Conservation (phyloP, 2,888 invertebrate species). For the Eurytoma adleriae region DNA sequence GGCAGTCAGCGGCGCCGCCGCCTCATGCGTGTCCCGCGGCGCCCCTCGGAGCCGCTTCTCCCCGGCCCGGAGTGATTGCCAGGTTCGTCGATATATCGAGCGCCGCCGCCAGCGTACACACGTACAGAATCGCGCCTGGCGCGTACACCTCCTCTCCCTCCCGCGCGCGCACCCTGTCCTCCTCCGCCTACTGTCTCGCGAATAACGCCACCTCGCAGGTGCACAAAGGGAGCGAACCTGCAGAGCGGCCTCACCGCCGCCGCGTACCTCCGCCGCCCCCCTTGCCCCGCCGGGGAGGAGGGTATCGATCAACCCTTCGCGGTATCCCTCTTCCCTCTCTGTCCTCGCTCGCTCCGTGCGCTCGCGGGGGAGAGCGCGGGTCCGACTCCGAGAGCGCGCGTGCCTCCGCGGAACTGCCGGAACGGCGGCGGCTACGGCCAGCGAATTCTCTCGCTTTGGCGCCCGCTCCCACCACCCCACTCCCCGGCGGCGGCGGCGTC, state of each 20-base stretch:
- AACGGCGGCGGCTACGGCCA: not conserved
- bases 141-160: slow-evolving; percentile 18
- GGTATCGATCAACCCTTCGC: not conserved
- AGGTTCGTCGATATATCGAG: slow-evolving; percentile 32
- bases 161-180: slow-evolving; percentile 38
- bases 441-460: slow-evolving; percentile 33
- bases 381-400: slow-evolving; percentile 1
- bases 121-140: not conserved
- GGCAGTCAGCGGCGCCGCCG: not conserved
- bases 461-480: not conserved
- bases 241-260: not conserved
- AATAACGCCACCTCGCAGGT: not conserved
- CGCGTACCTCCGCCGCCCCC: not conserved
- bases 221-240: not conserved
- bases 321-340: too few relatives aligned
- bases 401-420: slow-evolving; percentile 38
- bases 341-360: too few relatives aligned
- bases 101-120: not conserved
- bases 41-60: not conserved
- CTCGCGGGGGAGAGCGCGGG: not conserved
- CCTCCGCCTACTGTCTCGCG: slow-evolving; percentile 21
- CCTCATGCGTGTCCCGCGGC: too few relatives aligned
- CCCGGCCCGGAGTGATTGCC: slow-evolving; percentile 18
- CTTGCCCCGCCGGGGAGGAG: not conserved
- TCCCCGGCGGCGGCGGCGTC: too few relatives aligned